phyloP scores from a whole-genome alignment of 2,888 invertebrate species.

The Chironomus tentans region DNA sequence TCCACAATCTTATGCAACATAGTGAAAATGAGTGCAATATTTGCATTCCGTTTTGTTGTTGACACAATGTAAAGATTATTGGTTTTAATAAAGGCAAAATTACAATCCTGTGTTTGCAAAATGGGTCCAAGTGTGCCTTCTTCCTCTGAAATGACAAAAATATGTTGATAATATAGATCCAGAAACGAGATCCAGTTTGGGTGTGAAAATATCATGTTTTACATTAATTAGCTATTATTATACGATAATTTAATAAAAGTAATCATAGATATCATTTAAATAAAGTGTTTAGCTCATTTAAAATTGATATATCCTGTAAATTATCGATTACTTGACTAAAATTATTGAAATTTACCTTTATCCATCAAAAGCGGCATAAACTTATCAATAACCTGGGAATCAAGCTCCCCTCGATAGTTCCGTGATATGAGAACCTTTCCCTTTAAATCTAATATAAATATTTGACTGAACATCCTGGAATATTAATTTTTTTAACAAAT shows the following conservation, averaged over 20 bases:
- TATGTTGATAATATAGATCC: not conserved
- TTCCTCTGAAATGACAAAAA: constrained; percentile 55
- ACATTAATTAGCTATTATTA: not conserved
- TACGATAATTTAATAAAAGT: not conserved
- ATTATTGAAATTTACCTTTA: constrained; percentile 40
- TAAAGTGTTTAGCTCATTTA: not conserved
- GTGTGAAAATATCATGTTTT: not conserved
- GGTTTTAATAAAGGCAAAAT: constrained; percentile 94
- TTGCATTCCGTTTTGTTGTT: constrained; percentile 92
- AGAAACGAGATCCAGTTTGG: not conserved
- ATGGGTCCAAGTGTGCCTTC: constrained; percentile 89
- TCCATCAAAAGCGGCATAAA: constrained; percentile 98
- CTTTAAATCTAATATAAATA: constrained; percentile 6
- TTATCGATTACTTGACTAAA: not conserved
- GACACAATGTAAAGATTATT: constrained; percentile 97
- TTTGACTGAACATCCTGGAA: constrained; percentile 4
- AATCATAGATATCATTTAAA: not conserved
- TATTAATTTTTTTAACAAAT: no score
- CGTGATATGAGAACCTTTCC: constrained; percentile 77
- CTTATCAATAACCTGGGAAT: constrained; percentile 91
- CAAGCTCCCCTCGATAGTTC: constrained; percentile 96
- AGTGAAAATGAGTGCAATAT: constrained; percentile 90
- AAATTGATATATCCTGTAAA: not conserved
- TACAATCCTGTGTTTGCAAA: constrained; percentile 78
- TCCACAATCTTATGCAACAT: constrained; percentile 95